Evolutionary conservation across 2,888 invertebrate genomes (phyloP).

Genomic region (Apodemia zela): DNA sequence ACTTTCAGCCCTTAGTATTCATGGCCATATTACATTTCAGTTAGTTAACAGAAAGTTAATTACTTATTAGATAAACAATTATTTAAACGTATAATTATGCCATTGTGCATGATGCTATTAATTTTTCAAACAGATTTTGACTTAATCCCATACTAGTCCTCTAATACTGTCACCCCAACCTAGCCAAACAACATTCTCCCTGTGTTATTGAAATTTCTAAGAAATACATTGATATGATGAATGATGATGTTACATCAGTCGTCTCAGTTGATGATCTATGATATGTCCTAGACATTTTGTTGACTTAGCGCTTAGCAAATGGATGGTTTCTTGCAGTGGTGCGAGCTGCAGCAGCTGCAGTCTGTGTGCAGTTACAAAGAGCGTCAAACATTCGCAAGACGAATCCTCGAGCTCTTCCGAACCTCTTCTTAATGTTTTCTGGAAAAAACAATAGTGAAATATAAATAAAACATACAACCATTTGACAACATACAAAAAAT

Average conservation of each 20-base stretch:
- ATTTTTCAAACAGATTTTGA: too few species aligned
- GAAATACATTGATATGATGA: conserved; percentile 9
- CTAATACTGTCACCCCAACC: neutral
- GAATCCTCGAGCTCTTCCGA: conserved; percentile 81
- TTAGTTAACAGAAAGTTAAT: too few species aligned
- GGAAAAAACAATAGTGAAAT: conserved; percentile 42
- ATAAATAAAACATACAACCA: too few species aligned
- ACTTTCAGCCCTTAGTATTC: too few species aligned
- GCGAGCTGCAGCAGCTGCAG: conserved; percentile 77
- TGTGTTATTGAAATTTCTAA: neutral
- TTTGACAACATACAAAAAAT: too few species aligned
- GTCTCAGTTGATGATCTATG: conserved; percentile 14
- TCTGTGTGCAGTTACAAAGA: conserved; percentile 83
- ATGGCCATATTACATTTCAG: too few species aligned
- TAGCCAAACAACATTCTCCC: neutral
- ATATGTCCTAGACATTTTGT: conserved; percentile 9
- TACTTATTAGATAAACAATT: too few species aligned
- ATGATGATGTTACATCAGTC: conserved; percentile 7
- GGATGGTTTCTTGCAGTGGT: conserved; percentile 69
- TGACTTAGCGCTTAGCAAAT: conserved; percentile 62
- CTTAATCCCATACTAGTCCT: too few species aligned
- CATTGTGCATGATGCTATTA: too few species aligned
- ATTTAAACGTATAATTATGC: too few species aligned
- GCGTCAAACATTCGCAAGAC: conserved; percentile 82
- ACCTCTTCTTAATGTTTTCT: conserved; percentile 79